These are phyloP conservation scores for Dynastes hyllus DNA, from an alignment of 2,888 invertebrate genomes.

Conservation along the genomic window DNA sequence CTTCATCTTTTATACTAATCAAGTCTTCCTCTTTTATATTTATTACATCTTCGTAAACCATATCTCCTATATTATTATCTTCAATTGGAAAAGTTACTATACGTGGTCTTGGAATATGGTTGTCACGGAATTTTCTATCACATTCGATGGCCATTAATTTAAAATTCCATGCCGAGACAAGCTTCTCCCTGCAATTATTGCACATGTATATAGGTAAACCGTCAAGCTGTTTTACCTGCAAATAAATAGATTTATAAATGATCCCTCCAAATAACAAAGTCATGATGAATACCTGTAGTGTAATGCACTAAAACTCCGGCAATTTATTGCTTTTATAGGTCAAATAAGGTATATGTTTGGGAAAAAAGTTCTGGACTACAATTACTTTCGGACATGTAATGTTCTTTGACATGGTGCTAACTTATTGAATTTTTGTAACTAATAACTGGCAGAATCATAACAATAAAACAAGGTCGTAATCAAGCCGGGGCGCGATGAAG, in stretches of 20 bases:
- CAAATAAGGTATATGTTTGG: neutral
- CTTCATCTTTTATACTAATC: too few species aligned
- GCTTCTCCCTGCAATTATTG: neutral
- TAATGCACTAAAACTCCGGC: neutral
- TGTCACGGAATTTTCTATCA: neutral
- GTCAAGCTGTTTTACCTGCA: neutral
- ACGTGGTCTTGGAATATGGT: neutral
- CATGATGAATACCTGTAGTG: neutral
- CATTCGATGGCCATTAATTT: neutral
- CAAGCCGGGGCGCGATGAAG: too few species aligned
- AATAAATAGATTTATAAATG: too few species aligned
- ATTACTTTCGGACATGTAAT: too few species aligned
- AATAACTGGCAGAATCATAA: too few species aligned
- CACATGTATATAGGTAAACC: neutral
- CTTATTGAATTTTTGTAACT: too few species aligned
- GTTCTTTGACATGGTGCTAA: too few species aligned
- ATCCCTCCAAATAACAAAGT: too few species aligned
- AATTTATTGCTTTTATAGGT: neutral
- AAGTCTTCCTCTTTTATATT: neutral
- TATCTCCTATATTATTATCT: neutral
- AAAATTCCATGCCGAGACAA: neutral
- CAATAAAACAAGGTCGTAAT: too few species aligned
- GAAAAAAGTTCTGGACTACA: too few species aligned
- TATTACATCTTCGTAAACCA: neutral
- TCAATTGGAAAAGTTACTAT: too few species aligned